Evolutionary conservation across 2,113 vertebrate species (phyloP).

Genomic region (Pomatostomus ruficeps): DNA sequence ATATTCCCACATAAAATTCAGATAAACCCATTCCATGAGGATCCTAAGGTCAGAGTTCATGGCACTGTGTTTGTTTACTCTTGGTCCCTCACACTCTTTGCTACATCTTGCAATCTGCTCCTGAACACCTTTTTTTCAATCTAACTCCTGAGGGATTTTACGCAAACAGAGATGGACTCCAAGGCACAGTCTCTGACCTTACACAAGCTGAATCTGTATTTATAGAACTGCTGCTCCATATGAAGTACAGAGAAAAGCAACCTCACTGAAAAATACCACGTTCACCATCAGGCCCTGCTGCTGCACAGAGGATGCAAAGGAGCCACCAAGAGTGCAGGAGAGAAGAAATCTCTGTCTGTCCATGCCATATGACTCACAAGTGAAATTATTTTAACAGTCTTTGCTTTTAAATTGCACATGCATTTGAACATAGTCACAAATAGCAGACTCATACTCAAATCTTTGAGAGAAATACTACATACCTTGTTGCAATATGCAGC

Average conservation of each 20-base stretch:
- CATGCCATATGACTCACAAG: background rate
- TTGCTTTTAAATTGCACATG: background rate
- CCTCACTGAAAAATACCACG: background rate
- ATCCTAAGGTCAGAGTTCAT: background rate
- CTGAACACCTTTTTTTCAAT: background rate
- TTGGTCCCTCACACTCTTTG: background rate
- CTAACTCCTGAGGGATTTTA: background rate
- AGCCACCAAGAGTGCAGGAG: background rate
- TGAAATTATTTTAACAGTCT: background rate
- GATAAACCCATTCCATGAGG: background rate
- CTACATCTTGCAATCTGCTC: background rate
- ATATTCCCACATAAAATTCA: background rate
- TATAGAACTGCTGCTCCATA: background rate
- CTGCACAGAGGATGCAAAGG: background rate
- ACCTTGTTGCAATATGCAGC: background rate
- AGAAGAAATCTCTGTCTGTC: background rate
- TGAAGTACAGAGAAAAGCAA: background rate
- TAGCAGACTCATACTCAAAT: background rate
- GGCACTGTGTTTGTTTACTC: background rate
- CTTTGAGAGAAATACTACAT: background rate
- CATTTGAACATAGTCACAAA: background rate
- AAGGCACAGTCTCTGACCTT: background rate
- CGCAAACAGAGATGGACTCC: background rate
- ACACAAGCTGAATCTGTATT: background rate
- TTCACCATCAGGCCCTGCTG: background rate